Base-by-base conservation (phyloP, 2,888 invertebrate genomes). In the Tuberolachnus salignus region DNA sequence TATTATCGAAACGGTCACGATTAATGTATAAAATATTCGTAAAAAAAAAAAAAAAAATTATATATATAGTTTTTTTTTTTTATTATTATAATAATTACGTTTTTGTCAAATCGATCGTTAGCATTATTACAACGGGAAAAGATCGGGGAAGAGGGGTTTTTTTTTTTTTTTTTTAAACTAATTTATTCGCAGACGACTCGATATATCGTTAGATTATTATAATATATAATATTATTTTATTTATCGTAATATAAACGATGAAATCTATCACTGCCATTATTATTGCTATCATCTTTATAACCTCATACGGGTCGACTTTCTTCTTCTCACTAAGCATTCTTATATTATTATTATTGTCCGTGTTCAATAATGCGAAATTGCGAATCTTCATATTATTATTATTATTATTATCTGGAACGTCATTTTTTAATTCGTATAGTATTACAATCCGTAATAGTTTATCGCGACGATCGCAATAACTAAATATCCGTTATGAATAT, bases 291-390 rank as follows among this genome's bases (percentile, higher is more conserved):
- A 42, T 42, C 14, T 13, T 21, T 23, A 9, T 53, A 53, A 69
- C 69, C 69, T 34, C 69, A 53, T 34, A 53, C 34, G 11, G 53
- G 34, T 3, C 34, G 70, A 70, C 55, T 55, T 55, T 70, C 70
- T 53, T 69, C 34, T 44, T 16, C 10, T 4, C 42, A 42, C 26
- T 55, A 55, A 55, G 34, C 69, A 19, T 69, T 21, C 34, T 34
- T 34, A 19, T 53, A 19, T 42, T 26, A 26, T 42, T 26, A 26
- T 67, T 26, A 53, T 69, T 69, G 69, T 69, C 53, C 46, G 53
- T 14, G 53, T 21, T 55, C 42, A 21, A 34, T 34, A 34, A 42
- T 14, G 70, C 42, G 55, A 42, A 44, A 55, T 70, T 8, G 70
- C 55, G 16, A 55, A 70, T 42, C 16, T 44, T 6, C 14, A 21